Percentiles rank a stretch among this genome's conserved stretches.
Evolutionary conservation across 2,797 vertebrate species (phyloP).

Genomic region (Phylloscopus collybita): DNA sequence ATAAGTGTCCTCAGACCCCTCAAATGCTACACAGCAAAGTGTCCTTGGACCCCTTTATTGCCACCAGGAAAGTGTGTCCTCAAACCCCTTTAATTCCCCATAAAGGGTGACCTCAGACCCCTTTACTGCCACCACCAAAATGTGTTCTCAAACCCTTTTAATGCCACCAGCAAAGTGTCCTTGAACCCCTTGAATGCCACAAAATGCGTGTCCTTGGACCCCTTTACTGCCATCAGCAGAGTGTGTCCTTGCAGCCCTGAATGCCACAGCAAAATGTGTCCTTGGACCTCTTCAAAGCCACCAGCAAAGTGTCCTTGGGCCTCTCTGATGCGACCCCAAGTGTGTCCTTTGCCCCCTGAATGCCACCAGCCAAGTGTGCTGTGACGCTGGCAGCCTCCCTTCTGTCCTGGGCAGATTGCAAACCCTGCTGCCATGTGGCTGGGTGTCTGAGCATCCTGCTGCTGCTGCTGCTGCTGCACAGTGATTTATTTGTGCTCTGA

Average conservation of each 20-base stretch:
- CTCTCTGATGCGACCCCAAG: too few relatives aligned
- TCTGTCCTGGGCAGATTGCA: background rate
- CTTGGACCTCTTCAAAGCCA: too few relatives aligned
- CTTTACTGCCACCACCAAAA: background rate
- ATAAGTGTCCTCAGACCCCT: background rate
- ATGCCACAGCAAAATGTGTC: background rate
- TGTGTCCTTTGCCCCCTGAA: background rate
- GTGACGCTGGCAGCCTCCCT: background rate
- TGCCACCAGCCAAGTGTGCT: background rate
- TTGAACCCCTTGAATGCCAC: fast-evolving
- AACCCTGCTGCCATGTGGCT: background rate
- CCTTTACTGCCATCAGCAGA: background rate
- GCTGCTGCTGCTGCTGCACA: background rate
- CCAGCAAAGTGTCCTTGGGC: background rate
- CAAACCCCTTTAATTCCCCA: too few relatives aligned
- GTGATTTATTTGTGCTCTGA: background rate
- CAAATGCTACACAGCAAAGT: background rate
- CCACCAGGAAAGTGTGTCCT: background rate
- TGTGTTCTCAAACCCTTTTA: fast-evolving
- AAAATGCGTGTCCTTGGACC: background rate
- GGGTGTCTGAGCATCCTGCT: background rate
- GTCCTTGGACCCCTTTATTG: background rate
- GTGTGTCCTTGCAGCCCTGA: background rate
- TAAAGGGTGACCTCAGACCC: background rate
- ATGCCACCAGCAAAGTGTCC: background rate